phyloP scores from a whole-genome alignment of 2,797 vertebrate genomes.

The Telmatherina bonti region DNA sequence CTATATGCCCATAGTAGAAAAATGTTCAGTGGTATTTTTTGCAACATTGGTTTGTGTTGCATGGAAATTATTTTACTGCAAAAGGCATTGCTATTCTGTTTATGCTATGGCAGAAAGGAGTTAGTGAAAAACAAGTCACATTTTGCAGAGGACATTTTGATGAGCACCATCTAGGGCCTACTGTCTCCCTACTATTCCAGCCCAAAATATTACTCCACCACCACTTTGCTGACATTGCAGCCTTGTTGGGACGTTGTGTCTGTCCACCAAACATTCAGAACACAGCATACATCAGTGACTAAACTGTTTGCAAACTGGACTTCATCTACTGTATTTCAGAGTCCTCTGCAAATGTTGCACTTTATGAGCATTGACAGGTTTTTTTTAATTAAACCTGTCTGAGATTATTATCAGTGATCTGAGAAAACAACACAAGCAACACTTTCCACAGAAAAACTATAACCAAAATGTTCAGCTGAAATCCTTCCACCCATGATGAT shows the following conservation, averaged over 20 bases:
- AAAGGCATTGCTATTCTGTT: background rate
- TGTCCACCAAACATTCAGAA: no score
- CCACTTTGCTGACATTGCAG: no score
- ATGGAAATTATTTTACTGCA: background rate
- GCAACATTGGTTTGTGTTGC: background rate
- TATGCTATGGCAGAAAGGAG: background rate
- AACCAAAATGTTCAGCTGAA: background rate
- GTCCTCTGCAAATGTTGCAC: no score
- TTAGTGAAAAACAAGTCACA: background rate
- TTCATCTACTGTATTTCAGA: no score
- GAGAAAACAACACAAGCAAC: background rate
- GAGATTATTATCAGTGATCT: background rate
- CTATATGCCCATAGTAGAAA: background rate
- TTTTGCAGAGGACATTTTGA: background rate
- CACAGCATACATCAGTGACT: no score
- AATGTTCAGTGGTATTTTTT: background rate
- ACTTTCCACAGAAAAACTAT: background rate
- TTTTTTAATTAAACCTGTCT: background rate
- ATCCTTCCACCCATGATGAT: no score
- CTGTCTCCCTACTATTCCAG: no score
- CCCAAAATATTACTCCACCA: no score
- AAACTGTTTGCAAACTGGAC: no score
- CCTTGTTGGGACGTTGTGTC: no score
- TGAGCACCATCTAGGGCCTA: no score
- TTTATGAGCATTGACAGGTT: no score